Evolutionary conservation across 2,888 invertebrate genomes (phyloP).

Genomic region (Sarcophaga subvicina): DNA sequence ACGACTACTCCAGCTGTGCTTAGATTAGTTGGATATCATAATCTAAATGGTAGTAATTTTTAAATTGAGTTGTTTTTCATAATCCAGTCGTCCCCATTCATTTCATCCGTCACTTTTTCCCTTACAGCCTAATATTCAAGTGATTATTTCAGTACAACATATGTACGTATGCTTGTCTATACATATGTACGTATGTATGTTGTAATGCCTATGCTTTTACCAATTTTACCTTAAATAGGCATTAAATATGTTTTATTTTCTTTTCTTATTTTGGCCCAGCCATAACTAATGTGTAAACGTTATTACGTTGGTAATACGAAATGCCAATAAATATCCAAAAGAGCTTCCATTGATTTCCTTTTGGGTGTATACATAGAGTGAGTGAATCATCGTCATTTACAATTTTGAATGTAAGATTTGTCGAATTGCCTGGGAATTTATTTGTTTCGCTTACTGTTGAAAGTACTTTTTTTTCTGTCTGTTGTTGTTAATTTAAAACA

Average conservation of each 20-base stretch:
- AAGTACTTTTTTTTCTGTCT: background rate
- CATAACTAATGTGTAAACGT: conserved; percentile 53
- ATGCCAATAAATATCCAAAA: conserved; percentile 12
- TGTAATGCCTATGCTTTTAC: conserved; percentile 22
- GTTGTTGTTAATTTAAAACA: too few relatives aligned
- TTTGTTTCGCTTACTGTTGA: conserved; percentile 6
- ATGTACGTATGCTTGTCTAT: background rate
- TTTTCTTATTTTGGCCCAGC: conserved; percentile 1
- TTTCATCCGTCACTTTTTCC: background rate
- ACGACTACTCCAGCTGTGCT: conserved; percentile 37
- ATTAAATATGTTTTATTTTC: conserved; percentile 51
- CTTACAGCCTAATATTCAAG: background rate
- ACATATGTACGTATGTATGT: background rate
- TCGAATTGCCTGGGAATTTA: conserved; percentile 46
- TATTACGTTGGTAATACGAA: background rate
- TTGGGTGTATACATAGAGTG: conserved; percentile 30
- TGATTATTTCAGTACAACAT: background rate
- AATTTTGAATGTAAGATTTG: conserved; percentile 40
- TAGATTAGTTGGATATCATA: conserved; percentile 64
- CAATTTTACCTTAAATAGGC: conserved; percentile 66
- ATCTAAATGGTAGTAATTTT: conserved; percentile 54
- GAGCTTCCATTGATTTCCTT: conserved; percentile 34
- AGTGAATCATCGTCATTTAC: conserved; percentile 20
- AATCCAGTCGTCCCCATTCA: background rate
- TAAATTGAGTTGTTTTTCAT: conserved; percentile 63